Base-by-base conservation (phyloP, 1,140 invertebrate genomes). In the Drosophila sproati region DNA sequence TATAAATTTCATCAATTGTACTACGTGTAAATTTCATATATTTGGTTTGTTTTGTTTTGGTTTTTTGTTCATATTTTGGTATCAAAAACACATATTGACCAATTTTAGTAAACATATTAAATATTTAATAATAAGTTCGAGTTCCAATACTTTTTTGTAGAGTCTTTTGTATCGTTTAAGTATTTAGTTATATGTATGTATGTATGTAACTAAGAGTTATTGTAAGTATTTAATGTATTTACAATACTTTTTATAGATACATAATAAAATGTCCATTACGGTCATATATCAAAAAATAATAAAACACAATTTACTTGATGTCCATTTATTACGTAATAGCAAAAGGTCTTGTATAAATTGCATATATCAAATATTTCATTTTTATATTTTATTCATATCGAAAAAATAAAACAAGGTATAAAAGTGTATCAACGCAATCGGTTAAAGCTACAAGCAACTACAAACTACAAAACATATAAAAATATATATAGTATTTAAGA, bases 1-100 rank as follows among this genome's bases (percentile, higher is more conserved):
- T 63, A 57, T 82, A 77, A 77, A 77, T 87, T 87, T 87, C 70
- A 69, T 87, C 73, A 87, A 87, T 87, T 87, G 83, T 87, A 87
- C 83, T 87, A 87, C 83, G 63, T 87, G 83, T 87, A 87, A 88
- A 89, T 85, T 88, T 88, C 67, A 88, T 88, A 89, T 83, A 85
- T 63, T 88, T 82, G 56, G 64, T 51, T 63, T 54, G 59, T 57
- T 12, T 60, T 62, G 20, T 31, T 6, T 48, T 50, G 20, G 20
- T 67, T 62, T 74, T 55, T 39, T 52, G 28, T 64, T 52, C 31
- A 55, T 47, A 48, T 55, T 79, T 20, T 80, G 69, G 82, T 86
- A 86, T 87, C 85, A 86, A 85, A 83, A 86, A 82, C 82, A 87
- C 82, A 86, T 79, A 82, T 86, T 86, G 82, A 86, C 82, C 82